Percentiles rank a stretch among this genome's conserved stretches.
These are phyloP conservation scores for Pogonocichla stellata DNA, from an alignment of 2,113 vertebrate genomes.

Conservation along the genomic window DNA sequence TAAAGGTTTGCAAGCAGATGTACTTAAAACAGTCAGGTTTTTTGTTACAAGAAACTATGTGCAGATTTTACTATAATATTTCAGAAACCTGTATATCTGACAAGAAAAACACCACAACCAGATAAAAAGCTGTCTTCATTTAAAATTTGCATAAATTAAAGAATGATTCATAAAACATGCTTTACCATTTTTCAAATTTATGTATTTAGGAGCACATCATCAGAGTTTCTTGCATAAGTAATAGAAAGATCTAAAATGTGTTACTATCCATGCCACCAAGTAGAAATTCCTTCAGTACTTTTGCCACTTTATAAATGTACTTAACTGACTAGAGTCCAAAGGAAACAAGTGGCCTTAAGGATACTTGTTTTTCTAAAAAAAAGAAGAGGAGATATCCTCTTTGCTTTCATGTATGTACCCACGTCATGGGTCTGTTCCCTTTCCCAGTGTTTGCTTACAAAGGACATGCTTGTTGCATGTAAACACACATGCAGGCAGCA, in stretches of 20 bases:
- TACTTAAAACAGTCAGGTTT: background rate
- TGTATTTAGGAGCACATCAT: background rate
- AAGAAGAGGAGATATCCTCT: background rate
- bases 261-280: background rate
- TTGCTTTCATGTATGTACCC: no score
- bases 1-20: background rate
- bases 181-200: background rate
- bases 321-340: background rate
- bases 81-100: background rate
- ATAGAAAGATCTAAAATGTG: background rate
- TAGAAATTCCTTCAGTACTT: background rate
- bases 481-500: background rate
- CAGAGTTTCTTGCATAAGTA: background rate
- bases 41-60: background rate
- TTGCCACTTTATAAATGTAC: background rate
- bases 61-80: background rate
- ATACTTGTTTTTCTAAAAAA: background rate
- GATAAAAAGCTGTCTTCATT: background rate
- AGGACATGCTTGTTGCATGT: accelerated
- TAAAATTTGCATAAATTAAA: background rate
- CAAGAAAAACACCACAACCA: background rate
- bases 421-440: background rate
- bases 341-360: background rate
- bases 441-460: background rate
- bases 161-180: background rate